Percentiles rank a stretch among this genome's conserved stretches.
Conservation (phyloP, 2,113 vertebrate genomes). For the Pterocles burchelli region DNA sequence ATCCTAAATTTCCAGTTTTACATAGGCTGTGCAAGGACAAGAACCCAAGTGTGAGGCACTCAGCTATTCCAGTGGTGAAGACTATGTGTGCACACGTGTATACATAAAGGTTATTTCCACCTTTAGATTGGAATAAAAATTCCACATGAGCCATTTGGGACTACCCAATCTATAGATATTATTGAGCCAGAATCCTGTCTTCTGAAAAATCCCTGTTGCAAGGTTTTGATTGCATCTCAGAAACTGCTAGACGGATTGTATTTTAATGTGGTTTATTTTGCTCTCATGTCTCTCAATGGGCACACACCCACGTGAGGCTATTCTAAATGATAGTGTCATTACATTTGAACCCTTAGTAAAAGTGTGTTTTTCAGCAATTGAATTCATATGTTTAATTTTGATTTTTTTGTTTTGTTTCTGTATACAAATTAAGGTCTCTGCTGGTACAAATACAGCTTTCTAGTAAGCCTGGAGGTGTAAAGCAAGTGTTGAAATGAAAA, state of each 20-base stretch:
- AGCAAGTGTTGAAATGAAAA: slow-evolving; percentile 46
- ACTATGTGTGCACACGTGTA: background rate
- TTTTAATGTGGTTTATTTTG: slow-evolving; percentile 60
- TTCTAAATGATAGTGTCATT: slow-evolving; percentile 52
- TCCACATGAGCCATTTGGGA: background rate
- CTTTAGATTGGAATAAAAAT: slow-evolving; percentile 29
- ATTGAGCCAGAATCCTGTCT: slow-evolving; percentile 20
- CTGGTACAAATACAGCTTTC: slow-evolving; percentile 4
- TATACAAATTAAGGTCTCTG: slow-evolving; percentile 51
- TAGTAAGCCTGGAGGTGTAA: slow-evolving; percentile 46
- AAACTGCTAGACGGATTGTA: slow-evolving; percentile 38
- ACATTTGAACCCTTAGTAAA: slow-evolving; percentile 44
- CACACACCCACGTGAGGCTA: slow-evolving; percentile 44
- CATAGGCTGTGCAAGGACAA: accelerated
- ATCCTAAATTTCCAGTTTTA: background rate
- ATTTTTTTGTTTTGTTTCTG: slow-evolving; percentile 24
- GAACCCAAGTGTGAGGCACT: background rate
- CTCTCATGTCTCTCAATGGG: background rate
- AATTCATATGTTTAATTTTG: slow-evolving; percentile 39
- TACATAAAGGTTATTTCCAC: slow-evolving; percentile 3
- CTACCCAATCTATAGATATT: slow-evolving; percentile 24
- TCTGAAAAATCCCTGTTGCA: slow-evolving; percentile 38
- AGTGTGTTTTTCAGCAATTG: slow-evolving; percentile 12
- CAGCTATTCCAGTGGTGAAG: background rate
- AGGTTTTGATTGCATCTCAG: slow-evolving; percentile 4